Base-by-base conservation (phyloP, 2,113 vertebrate genomes). In the Scomber japonicus region DNA sequence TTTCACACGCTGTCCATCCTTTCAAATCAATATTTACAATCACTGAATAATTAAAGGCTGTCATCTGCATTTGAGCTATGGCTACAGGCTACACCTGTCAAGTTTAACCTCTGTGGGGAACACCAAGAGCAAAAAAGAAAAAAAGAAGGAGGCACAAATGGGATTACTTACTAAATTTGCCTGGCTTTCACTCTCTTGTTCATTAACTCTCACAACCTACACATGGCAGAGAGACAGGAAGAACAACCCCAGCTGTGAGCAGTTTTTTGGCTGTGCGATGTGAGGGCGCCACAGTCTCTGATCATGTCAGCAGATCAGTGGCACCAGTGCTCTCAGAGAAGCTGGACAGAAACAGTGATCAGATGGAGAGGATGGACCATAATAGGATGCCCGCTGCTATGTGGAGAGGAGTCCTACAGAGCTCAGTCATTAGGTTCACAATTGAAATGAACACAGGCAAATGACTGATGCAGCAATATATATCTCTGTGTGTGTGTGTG, bases 1-100 rank as follows among this genome's bases (percentile, higher is more conserved):
- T 73, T 80, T 84, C 76, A 71, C 53, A 84, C 16, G 53, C 46
- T 56, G 51, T 65, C 65, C 40, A 27, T 75, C 31, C 30, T 46
- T 78, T 83, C 14, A 57, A 75, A 78, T 90, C 84, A 75, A 62
- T 73, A 55, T 56, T 55, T 53, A 50, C 17, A 78, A 69, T 75
- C 54, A 68, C 44, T 44, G 17, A 57, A 53, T 2, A 66, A 62
- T 71, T 68, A 76, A 74, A 67, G 35, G 48, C 57, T 79, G 46
- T 64, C 44, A 82, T 88, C 30, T 72, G 55, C 57, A 57, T 62
- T 30, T 19, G 17, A 55, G 5, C 30, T n/a, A 14, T 53, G 31
- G 40, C 57, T 19, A 11, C 6, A 16, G 2, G 61, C 45, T 59
- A 30, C 21, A 46, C 56, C 17, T 65, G 24, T 59, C 53, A 69